Percentiles rank a stretch among this genome's conserved stretches.
These are phyloP conservation scores for Drosophila picticornis DNA, from an alignment of 2,888 invertebrate species.

Conservation along the genomic window DNA sequence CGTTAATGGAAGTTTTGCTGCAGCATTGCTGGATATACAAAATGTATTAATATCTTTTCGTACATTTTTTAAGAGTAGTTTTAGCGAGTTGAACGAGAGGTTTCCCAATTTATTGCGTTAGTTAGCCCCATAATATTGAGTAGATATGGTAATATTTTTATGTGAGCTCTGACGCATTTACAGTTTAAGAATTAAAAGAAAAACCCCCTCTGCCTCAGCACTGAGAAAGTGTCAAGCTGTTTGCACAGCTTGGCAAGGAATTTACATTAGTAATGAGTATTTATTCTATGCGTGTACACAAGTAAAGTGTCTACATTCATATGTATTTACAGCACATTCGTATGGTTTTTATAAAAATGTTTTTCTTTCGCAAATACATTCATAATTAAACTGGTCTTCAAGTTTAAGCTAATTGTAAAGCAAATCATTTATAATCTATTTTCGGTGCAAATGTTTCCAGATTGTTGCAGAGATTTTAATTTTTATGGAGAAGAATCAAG, in stretches of 20 bases:
- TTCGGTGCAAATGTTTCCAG: neutral
- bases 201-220: conserved; percentile 3
- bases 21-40: conserved; percentile 30
- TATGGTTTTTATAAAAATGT: neutral
- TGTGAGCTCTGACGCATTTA: neutral
- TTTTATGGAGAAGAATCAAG: neutral
- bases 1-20: conserved; percentile 56
- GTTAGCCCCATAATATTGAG: neutral
- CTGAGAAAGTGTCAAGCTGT: conserved; percentile 20
- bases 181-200: neutral
- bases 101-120: neutral
- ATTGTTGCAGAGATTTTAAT: neutral
- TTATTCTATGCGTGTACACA: neutral
- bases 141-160: neutral
- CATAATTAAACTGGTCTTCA: neutral
- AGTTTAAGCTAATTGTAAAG: neutral
- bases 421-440: neutral
- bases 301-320: neutral
- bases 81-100: neutral
- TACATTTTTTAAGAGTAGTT: neutral
- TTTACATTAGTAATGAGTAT: conserved; percentile 12
- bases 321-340: neutral
- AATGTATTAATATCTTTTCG: conserved; percentile 48
- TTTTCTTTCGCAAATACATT: neutral
- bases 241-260: conserved; percentile 16